These are phyloP conservation scores for Epicauta chinensis DNA, from an alignment of 1,140 invertebrate genomes.

Conservation along the genomic window DNA sequence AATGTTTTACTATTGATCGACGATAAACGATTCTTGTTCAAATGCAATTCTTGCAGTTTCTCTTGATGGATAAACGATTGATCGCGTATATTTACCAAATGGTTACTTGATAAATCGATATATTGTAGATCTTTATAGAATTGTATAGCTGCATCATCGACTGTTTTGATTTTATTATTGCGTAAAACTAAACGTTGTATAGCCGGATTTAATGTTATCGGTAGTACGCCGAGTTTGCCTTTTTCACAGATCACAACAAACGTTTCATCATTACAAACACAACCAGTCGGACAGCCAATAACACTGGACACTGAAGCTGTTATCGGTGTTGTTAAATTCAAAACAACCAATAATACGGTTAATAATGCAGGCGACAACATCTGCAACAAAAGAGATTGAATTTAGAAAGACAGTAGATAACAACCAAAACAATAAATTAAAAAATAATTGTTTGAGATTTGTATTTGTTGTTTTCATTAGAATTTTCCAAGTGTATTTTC, in stretches of 20 bases:
- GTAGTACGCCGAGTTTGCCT: constrained; percentile 79
- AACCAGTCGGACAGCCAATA: constrained; percentile 64
- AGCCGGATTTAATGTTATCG: constrained; percentile 84
- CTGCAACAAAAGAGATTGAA: constrained; percentile 37
- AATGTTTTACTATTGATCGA: constrained; percentile 72
- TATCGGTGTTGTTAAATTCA: constrained; percentile 13
- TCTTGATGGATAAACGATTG: constrained; percentile 73
- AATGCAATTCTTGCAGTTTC: constrained; percentile 72
- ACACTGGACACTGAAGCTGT: constrained; percentile 28
- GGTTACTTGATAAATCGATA: constrained; percentile 78
- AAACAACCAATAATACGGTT: constrained; percentile 26
- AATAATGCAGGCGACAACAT: constrained; percentile 32
- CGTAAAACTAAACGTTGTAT: constrained; percentile 75
- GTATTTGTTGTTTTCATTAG: too few relatives aligned
- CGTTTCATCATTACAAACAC: constrained; percentile 81
- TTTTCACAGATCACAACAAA: constrained; percentile 80
- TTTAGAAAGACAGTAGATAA: too few relatives aligned
- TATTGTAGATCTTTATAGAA: constrained; percentile 80
- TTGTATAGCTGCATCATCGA: constrained; percentile 71
- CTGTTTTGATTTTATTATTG: constrained; percentile 79
- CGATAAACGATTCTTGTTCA: constrained; percentile 81
- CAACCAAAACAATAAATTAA: too few relatives aligned
- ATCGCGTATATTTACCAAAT: constrained; percentile 69
- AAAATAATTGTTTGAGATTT: too few relatives aligned
- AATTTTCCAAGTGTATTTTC: too few relatives aligned